Conservation (phyloP, 1,140 invertebrate species). For the Cyclargus thomasi region DNA sequence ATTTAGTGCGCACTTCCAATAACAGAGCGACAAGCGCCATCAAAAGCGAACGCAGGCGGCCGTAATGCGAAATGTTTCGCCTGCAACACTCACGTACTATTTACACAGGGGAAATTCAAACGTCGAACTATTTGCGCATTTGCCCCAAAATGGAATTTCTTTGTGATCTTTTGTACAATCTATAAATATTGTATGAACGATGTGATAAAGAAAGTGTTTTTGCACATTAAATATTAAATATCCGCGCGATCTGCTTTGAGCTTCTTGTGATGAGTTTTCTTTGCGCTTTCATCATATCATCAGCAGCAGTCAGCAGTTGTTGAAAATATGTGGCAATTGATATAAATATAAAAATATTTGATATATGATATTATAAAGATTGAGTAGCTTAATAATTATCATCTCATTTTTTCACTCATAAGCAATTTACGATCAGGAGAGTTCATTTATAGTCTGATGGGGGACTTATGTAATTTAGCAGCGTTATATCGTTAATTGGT, state of each 20-base stretch:
- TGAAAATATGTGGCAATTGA: too few species aligned
- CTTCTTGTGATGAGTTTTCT: not conserved
- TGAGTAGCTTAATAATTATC: too few species aligned
- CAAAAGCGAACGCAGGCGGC: slow-evolving; percentile 42
- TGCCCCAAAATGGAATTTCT: slow-evolving; percentile 64
- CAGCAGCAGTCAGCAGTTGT: too few species aligned
- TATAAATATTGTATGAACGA: slow-evolving; percentile 65
- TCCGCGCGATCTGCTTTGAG: not conserved
- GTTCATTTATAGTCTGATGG: too few species aligned
- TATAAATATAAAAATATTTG: too few species aligned
- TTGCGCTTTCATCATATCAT: not conserved
- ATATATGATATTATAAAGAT: too few species aligned
- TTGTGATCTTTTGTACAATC: slow-evolving; percentile 53
- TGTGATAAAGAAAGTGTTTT: slow-evolving; percentile 57
- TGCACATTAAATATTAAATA: slow-evolving; percentile 44
- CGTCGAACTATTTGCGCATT: slow-evolving; percentile 66
- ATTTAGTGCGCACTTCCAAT: slow-evolving; percentile 6
- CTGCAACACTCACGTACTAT: slow-evolving; percentile 57
- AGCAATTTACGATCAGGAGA: too few species aligned
- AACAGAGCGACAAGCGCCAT: slow-evolving; percentile 23
- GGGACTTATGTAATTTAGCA: too few species aligned
- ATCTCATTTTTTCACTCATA: too few species aligned
- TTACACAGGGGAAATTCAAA: slow-evolving; percentile 69
- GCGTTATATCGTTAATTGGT: too few species aligned
- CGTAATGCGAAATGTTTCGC: slow-evolving; percentile 49